Evolutionary conservation across 2,888 invertebrate genomes (phyloP).

Genomic region (Tachystola acroxantha): DNA sequence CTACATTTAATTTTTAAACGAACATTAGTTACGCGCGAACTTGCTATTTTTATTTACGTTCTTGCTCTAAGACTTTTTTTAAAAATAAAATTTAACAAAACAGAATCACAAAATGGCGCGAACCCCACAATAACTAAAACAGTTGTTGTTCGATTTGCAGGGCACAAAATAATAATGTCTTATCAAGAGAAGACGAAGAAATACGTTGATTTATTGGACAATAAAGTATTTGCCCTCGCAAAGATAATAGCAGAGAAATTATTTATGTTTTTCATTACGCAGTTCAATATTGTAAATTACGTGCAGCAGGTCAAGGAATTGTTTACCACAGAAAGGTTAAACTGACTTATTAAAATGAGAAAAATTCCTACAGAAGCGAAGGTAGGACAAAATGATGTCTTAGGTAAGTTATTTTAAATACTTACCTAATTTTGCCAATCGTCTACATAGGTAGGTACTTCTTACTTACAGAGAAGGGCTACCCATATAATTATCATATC

Average conservation of each 20-base stretch:
- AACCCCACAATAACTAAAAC: background rate
- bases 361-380: too few species aligned
- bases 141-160: background rate
- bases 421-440: too few species aligned
- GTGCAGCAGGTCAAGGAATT: too few species aligned
- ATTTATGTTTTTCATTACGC: too few species aligned
- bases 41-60: background rate
- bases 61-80: too few species aligned
- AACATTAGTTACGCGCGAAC: background rate
- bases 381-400: too few species aligned
- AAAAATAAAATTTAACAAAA: conserved; percentile 1
- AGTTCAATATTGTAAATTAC: too few species aligned
- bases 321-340: too few species aligned
- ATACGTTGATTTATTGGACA: background rate
- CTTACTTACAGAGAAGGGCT: too few species aligned
- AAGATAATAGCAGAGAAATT: background rate
- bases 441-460: too few species aligned
- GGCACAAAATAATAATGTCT: background rate
- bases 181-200: conserved; percentile 3
- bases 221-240: background rate
- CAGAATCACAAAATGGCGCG: conserved; percentile 2
- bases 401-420: too few species aligned
- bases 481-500: conserved; percentile 11
- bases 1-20: conserved; percentile 2
- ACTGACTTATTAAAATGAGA: too few species aligned